These are phyloP conservation scores for Rousettus leschenaultii DNA, from an alignment of 2,113 vertebrate genomes.

Conservation along the genomic window DNA sequence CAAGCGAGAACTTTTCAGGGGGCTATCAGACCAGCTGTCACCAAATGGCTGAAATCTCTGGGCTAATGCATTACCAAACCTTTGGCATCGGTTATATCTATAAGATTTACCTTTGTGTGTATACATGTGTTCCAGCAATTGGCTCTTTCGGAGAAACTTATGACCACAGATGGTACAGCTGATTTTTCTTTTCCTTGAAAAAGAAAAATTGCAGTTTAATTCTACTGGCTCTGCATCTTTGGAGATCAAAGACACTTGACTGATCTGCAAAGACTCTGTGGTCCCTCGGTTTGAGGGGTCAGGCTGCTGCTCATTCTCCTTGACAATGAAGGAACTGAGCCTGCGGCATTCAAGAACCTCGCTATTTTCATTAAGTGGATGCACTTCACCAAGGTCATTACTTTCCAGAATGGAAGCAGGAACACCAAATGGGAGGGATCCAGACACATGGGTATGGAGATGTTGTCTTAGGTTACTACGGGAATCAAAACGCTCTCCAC, in stretches of 20 bases:
- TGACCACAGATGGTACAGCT: slow-evolving; percentile 92
- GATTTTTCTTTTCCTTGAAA: slow-evolving; percentile 93
- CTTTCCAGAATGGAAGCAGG: slow-evolving; percentile 88
- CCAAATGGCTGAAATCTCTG: slow-evolving; percentile 86
- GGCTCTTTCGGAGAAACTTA: slow-evolving; percentile 91
- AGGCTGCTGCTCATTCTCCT: slow-evolving; percentile 75
- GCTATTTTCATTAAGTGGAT: slow-evolving; percentile 78
- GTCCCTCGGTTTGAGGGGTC: slow-evolving; percentile 80
- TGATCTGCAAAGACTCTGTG: slow-evolving; percentile 88
- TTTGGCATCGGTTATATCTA: slow-evolving; percentile 87
- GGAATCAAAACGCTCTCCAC: slow-evolving; percentile 92
- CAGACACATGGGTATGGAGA: slow-evolving; percentile 90
- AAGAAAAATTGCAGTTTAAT: slow-evolving; percentile 88
- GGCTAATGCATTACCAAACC: slow-evolving; percentile 84
- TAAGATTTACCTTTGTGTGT: slow-evolving; percentile 90
- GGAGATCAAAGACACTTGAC: slow-evolving; percentile 88
- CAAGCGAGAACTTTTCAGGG: slow-evolving; percentile 80
- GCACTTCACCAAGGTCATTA: slow-evolving; percentile 85
- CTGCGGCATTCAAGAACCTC: slow-evolving; percentile 71
- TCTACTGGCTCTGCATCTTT: slow-evolving; percentile 88
- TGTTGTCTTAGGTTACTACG: slow-evolving; percentile 89
- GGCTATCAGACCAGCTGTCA: slow-evolving; percentile 76
- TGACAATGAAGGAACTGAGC: slow-evolving; percentile 79
- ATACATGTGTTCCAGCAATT: slow-evolving; percentile 96
- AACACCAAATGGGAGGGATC: slow-evolving; percentile 84